phyloP scores from a whole-genome alignment of 2,113 vertebrate genomes.

The Zingel zingel region DNA sequence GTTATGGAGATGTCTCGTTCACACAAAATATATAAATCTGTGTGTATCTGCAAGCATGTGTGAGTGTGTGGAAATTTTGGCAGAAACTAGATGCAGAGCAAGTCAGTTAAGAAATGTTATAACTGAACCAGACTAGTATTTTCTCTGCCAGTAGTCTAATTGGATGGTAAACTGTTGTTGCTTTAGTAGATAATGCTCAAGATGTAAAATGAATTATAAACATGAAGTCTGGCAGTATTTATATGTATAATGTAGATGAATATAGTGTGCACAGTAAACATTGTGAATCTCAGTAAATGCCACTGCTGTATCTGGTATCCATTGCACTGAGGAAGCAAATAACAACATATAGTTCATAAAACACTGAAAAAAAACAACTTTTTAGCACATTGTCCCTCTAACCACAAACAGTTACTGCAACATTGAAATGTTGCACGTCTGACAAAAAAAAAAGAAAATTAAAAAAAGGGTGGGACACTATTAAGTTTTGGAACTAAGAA shows the following conservation, averaged over 20 bases:
- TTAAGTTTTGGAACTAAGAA: conserved; percentile 20
- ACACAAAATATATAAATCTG: conserved; percentile 59
- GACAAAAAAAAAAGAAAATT: conserved; percentile 4
- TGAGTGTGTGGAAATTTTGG: conserved; percentile 37
- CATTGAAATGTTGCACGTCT: conserved; percentile 8
- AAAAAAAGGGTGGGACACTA: neutral
- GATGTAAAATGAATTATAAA: conserved; percentile 42
- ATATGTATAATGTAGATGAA: conserved; percentile 18
- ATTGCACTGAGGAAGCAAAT: conserved; percentile 22
- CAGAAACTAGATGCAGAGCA: conserved; percentile 43
- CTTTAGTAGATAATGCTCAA: conserved; percentile 37
- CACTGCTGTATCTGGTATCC: neutral
- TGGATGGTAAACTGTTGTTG: conserved; percentile 50
- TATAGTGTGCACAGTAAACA: conserved; percentile 24
- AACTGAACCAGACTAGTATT: conserved; percentile 55
- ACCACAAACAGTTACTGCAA: conserved; percentile 21
- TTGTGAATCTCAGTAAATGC: conserved; percentile 13
- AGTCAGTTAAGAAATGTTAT: conserved; percentile 56
- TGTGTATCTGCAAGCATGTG: conserved; percentile 22
- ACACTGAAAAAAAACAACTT: conserved; percentile 27
- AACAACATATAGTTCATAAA: conserved; percentile 7
- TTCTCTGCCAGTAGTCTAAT: conserved; percentile 66
- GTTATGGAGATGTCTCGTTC: conserved; percentile 65
- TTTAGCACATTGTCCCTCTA: conserved; percentile 12
- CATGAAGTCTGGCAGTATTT: conserved; percentile 33